Base-by-base conservation (phyloP, 2,113 vertebrate genomes). In the Cyanistes caeruleus region DNA sequence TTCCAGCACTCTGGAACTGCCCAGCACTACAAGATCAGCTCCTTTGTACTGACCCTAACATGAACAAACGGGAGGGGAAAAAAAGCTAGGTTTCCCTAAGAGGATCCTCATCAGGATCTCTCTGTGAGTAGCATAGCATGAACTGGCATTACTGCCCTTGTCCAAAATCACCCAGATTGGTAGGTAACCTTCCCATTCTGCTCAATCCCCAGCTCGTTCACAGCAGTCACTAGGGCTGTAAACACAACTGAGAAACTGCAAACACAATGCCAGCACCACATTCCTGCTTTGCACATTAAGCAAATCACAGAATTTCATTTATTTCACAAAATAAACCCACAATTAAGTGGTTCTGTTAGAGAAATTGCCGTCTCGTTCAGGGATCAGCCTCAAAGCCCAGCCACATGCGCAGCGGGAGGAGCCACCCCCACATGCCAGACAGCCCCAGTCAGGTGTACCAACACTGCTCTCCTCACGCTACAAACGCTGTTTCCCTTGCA, bases 251-350 rank as follows among this genome's bases (percentile, higher is more conserved):
- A 98, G 97, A 97, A 98, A 98, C 96, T 95, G 95, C 97, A 97
- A 96, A 91, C 92, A 95, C 96, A 79, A 94, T 95, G 96, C 95
- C 95, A 97, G 87, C 64, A 95, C 95, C 85, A 95, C 92, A 96
- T 97, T 97, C 96, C 97, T 97, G 98, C 97, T 97, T 95, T 95
- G 96, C 97, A 95, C 97, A 98, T 98, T 98, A 97, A 97, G 97
- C 97, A 98, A 96, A 93, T 96, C 90, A 48, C 89, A 72, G 95
- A 96, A 97, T 92, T 94, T 84, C 90, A 96, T 90, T 95, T 90
- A 95, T 93, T 95, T 87, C 90, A 93, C 85, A 88, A 94, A 96
- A 93, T 22, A 91, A 96, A 87, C 85, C 63, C 70, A 46, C 83
- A 87, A 90, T 85, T 87, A 95, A 94, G 59, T 62, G 88, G 44